A percentile compares a stretch with the other conserved stretches of the same genome.
These are phyloP conservation scores for Laodelphax striatellus DNA, from an alignment of 1,140 invertebrate genomes.

Conservation along the genomic window DNA sequence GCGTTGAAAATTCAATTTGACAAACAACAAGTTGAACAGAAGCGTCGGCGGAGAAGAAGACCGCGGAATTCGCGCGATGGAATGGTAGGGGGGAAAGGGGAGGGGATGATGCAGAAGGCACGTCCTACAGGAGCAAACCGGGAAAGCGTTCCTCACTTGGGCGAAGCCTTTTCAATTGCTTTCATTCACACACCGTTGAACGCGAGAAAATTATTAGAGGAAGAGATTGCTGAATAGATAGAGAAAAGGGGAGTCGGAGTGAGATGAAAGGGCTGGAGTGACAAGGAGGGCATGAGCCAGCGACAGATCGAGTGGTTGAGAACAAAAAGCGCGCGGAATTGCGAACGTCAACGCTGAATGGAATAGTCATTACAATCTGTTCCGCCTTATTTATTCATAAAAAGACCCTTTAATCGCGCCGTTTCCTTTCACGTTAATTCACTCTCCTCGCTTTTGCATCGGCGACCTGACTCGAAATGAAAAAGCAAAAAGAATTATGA, in stretches of 20 bases:
- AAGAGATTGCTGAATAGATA: not conserved
- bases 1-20: conserved; percentile 1
- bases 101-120: not conserved
- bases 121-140: not conserved
- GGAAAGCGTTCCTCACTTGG: not conserved
- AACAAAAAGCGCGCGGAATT: no score
- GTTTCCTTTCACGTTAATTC: not conserved
- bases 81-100: not conserved
- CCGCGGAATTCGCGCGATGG: not conserved
- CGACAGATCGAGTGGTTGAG: no score
- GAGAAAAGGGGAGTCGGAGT: not conserved
- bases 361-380: conserved; percentile 3
- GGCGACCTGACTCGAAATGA: no score
- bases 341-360: not conserved
- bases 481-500: no score
- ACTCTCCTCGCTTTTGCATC: no score
- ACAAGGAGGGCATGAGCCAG: no score
- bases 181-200: not conserved
- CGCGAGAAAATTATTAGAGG: conserved; percentile 3
- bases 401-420: not conserved
- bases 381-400: conserved; percentile 3
- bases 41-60: not conserved
- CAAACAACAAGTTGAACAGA: not conserved
- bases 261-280: not conserved
- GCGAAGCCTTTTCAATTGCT: conserved; percentile 1